These are phyloP conservation scores for Pardalotus punctatus DNA, from an alignment of 2,113 vertebrate species.

Conservation along the genomic window DNA sequence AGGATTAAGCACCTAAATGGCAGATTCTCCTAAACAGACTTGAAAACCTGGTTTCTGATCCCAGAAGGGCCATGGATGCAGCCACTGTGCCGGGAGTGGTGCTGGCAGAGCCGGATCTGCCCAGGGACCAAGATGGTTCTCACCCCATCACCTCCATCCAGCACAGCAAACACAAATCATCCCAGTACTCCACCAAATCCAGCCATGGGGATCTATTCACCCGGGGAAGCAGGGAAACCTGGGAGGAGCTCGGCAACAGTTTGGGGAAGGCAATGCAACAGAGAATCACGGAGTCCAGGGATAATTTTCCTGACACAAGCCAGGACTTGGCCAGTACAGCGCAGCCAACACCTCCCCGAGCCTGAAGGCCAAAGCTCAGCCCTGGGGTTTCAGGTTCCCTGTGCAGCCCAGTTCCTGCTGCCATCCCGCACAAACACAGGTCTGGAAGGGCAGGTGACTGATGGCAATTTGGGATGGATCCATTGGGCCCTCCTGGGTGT, in stretches of 20 bases:
- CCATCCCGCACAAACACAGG: fast-evolving
- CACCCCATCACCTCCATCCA: background rate
- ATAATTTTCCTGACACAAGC: background rate
- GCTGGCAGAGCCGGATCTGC: fast-evolving
- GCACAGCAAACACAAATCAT: fast-evolving
- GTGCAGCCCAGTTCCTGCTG: background rate
- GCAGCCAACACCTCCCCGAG: background rate
- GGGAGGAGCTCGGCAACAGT: background rate
- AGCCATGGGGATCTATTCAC: background rate
- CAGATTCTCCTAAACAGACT: background rate
- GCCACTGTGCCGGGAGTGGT: background rate
- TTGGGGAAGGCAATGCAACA: fast-evolving
- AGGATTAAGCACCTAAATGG: background rate
- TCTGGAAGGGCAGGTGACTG: background rate
- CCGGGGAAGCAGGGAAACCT: background rate
- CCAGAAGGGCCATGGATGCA: background rate
- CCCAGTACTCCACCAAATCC: background rate
- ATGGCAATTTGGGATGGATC: background rate
- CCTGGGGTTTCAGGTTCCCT: background rate
- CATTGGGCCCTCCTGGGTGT: background rate
- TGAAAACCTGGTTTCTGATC: background rate
- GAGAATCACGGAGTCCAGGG: fast-evolving
- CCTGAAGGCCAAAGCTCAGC: background rate
- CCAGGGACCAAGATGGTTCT: background rate
- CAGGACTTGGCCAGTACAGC: background rate